Evolutionary conservation across 2,113 vertebrate genomes (phyloP), one percentile per base, ranked within the genome.

Genomic region (Apteryx owenii): DNA sequence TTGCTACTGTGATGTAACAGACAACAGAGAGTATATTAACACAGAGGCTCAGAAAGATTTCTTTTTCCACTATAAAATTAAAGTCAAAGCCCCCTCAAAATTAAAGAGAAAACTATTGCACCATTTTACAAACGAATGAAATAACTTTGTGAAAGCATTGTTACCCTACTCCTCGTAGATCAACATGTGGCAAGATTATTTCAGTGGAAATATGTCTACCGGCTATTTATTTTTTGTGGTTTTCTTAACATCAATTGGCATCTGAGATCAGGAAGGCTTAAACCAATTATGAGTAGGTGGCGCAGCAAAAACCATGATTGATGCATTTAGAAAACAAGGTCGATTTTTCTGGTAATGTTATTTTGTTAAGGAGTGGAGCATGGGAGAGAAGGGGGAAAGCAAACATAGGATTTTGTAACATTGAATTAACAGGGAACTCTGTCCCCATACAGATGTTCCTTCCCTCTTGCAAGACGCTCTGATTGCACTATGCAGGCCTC

Each of bases 241-340:
- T 94, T 94, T 61, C 94, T 92, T 96, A 96, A 96, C 89, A 56
- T 42, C 7, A 51, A 33, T 92, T 96, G 85, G 56, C 93, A 88
- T 96, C 85, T 95, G 90, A 97, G 65, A 95, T 85, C 81, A 82
- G 80, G 40, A 90, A 95, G 69, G 72, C 90, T 95, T 97, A 97
- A 90, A 95, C 71, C 94, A 97, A 95, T 96, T 98, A 95, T 94
- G 88, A 97, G 85, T 81, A 95, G 94, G 96, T 97, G 93, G 92
- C 86, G 89, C 84, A 96, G 93, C 90, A 91, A 79, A 96, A 93
- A 95, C 96, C 38, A 91, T 88, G 94, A 98, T 91, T 97, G 88
- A 96, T 98, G 94, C 82, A 13, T 96, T 97, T 96, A 87, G 61
- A 93, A 58, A 88, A 42, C 70, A 87, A 90, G 89, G 96, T 97